These are phyloP conservation scores for Tarsius wallacei DNA, from an alignment of 2,797 vertebrate species.

Conservation along the genomic window DNA sequence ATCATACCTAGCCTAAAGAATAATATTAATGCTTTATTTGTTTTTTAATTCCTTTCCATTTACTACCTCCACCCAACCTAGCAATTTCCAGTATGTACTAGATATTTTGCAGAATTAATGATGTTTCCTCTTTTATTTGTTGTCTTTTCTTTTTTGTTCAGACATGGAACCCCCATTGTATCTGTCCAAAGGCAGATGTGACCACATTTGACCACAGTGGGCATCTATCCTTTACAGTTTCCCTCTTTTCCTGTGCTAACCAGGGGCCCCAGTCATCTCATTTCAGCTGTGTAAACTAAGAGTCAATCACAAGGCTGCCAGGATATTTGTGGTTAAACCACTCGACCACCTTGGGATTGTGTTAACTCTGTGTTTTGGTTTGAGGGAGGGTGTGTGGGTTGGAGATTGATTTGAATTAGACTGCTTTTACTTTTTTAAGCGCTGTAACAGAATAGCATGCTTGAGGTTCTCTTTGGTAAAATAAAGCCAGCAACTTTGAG, in stretches of 20 bases:
- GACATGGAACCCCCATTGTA: not conserved
- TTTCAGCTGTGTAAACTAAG: conserved; percentile 84
- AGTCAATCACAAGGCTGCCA: conserved; percentile 77
- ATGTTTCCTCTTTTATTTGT: not conserved
- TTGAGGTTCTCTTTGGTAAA: conserved; percentile 51
- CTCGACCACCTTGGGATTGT: conserved; percentile 85
- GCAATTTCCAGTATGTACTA: not conserved
- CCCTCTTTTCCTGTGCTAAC: conserved; percentile 65
- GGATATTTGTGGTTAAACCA: conserved; percentile 89
- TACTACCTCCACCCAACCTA: not conserved
- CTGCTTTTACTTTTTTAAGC: not conserved
- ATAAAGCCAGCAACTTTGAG: conserved; percentile 26
- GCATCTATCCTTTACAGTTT: conserved; percentile 63
- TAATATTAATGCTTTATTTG: not conserved
- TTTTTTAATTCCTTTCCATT: not conserved
- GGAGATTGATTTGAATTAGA: conserved; percentile 64
- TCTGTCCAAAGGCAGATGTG: conserved; percentile 28
- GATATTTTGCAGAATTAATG: conserved; percentile 21
- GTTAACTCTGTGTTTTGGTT: conserved; percentile 85
- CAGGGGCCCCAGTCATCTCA: conserved; percentile 70
- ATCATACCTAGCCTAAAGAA: not conserved
- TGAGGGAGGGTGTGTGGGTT: conserved; percentile 83
- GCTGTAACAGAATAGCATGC: conserved; percentile 65
- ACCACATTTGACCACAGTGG: conserved; percentile 60
- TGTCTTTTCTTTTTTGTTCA: not conserved